These are phyloP conservation scores for Thunnus albacares DNA, from an alignment of 2,797 vertebrate species.

Conservation along the genomic window DNA sequence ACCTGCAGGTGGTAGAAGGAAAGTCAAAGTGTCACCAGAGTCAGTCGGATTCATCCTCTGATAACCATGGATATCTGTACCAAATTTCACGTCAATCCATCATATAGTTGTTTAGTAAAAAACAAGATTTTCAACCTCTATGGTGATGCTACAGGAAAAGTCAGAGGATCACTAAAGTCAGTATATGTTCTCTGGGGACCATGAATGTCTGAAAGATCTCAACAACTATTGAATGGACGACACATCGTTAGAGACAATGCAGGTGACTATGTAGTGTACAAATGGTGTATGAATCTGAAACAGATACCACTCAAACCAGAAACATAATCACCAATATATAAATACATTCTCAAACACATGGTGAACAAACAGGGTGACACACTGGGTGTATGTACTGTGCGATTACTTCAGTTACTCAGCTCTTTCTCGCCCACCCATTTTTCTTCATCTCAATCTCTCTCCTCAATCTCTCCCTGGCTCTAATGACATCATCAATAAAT, in stretches of 20 bases:
- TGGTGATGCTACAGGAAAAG: no score
- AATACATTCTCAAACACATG: neutral
- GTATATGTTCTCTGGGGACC: no score
- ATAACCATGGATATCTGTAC: no score
- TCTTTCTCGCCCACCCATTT: constrained; percentile 17
- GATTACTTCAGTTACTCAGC: neutral
- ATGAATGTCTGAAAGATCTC: no score
- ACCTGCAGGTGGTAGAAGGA: neutral
- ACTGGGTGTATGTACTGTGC: neutral
- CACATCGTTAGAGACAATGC: no score
- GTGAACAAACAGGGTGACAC: neutral
- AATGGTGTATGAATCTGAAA: neutral
- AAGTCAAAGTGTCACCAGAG: neutral
- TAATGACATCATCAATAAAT: constrained; percentile 63
- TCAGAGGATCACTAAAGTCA: no score
- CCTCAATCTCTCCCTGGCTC: constrained; percentile 31
- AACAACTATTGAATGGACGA: no score
- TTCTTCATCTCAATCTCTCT: constrained; percentile 26
- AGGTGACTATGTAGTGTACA: neutral
- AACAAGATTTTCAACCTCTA: no score
- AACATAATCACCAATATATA: neutral
- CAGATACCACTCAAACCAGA: neutral
- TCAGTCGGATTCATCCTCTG: neutral
- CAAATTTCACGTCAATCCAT: no score
- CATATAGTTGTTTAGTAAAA: no score